phyloP scores from a whole-genome alignment of 2,888 invertebrate species.

The Epinotia nisella region DNA sequence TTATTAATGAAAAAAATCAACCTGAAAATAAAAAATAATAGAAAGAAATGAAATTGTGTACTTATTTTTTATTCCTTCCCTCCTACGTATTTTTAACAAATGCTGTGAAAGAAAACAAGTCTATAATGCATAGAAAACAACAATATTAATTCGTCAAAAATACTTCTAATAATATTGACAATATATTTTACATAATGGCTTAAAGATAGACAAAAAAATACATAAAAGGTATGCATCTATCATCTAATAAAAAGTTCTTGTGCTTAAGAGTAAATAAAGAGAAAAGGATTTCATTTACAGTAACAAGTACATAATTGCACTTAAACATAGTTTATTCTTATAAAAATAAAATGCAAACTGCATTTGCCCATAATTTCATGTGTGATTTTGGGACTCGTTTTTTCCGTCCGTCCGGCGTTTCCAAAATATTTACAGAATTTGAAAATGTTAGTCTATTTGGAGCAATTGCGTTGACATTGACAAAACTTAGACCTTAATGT shows the following conservation, averaged over 20 bases:
- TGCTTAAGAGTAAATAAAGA: constrained; percentile 40
- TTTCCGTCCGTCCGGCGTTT: constrained; percentile 4
- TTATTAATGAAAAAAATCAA: constrained; percentile 85
- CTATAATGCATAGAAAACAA: constrained; percentile 21
- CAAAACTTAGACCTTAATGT: background rate
- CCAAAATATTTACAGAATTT: constrained; percentile 19
- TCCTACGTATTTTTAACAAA: constrained; percentile 41
- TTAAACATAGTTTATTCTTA: constrained; percentile 28
- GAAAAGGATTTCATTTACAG: constrained; percentile 35
- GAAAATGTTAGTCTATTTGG: constrained; percentile 2
- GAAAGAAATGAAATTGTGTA: constrained; percentile 68
- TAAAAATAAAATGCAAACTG: constrained; percentile 40
- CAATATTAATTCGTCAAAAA: constrained; percentile 33
- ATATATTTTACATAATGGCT: constrained; percentile 35
- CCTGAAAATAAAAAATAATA: constrained; percentile 83
- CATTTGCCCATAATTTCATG: constrained; percentile 10
- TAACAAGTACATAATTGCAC: constrained; percentile 34
- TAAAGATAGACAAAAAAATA: constrained; percentile 12
- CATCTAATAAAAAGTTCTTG: constrained; percentile 30
- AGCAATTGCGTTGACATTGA: constrained; percentile 9
- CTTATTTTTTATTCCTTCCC: constrained; percentile 49
- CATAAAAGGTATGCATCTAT: constrained; percentile 15
- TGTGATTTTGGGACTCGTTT: constrained; percentile 2
- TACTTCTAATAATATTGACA: constrained; percentile 40
- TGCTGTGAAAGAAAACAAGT: constrained; percentile 1